Conservation (phyloP, 2,113 vertebrate species). For the Scophthalmus maximus region DNA sequence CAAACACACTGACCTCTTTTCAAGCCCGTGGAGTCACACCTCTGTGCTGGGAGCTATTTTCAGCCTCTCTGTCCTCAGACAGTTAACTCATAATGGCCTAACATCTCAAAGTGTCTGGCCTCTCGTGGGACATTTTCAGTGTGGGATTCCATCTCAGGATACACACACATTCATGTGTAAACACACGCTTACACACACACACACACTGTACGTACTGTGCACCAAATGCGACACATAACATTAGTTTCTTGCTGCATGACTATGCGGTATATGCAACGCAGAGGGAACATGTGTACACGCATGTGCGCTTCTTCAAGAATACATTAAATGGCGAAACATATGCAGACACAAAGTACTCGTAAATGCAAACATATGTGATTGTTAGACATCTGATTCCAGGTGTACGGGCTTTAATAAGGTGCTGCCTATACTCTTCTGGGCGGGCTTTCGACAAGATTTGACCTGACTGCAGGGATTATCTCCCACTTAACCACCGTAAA, state of each 20-base stretch:
- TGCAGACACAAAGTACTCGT: too few relatives aligned
- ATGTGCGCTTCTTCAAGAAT: too few relatives aligned
- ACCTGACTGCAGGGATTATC: too few relatives aligned
- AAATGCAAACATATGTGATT: too few relatives aligned
- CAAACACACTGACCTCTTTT: slow-evolving; percentile 70
- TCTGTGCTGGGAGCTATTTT: slow-evolving; percentile 67
- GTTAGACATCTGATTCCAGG: too few relatives aligned
- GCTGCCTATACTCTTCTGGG: too few relatives aligned
- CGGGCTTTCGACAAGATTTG: too few relatives aligned
- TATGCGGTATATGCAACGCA: background rate
- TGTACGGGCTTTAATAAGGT: too few relatives aligned
- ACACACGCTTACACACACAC: slow-evolving; percentile 1
- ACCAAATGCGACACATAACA: background rate
- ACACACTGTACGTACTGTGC: background rate
- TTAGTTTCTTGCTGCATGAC: background rate
- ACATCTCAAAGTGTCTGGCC: slow-evolving; percentile 31
- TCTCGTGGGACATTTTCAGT: background rate
- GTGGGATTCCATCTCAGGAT: background rate
- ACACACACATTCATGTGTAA: background rate
- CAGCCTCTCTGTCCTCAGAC: slow-evolving; percentile 60
- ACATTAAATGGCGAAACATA: too few relatives aligned
- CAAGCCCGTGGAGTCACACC: slow-evolving; percentile 50
- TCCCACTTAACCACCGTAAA: too few relatives aligned
- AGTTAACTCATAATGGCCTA: slow-evolving; percentile 60
- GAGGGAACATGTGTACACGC: too few relatives aligned